Base-by-base conservation (phyloP, 2,888 invertebrate species). In the Epistrophe grossulariae region DNA sequence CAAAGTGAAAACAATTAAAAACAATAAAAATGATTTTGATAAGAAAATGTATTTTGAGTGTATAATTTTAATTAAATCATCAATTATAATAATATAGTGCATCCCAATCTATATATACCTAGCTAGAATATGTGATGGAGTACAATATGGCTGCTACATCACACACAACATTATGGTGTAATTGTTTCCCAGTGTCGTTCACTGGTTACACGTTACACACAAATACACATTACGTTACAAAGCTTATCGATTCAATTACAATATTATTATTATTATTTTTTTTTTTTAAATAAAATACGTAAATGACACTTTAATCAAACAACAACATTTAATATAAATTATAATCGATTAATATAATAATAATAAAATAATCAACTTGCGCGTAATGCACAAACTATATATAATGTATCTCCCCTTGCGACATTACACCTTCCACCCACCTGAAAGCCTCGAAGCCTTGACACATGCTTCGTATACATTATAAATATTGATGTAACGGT, bases 201-300 rank as follows among this genome's bases (percentile, higher is more conserved):
- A 50, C 24, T 52, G 73, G 17, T 80, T 68, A 28, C 38, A 31
- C 52, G 15, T 19, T 10, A 9, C 43, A 40, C 24, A 35, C 5
- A 31, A 48, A 48, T 55, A 43, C 10, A 52, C 40, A 50, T 15
- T 38, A n/a, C 38, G 10, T 52, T 24, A 8, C 11, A 24, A 8
- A 7, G 35, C 66, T 82, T 78, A 82, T 82, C 82, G 35, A 43
- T 78, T 66, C 64, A 78, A 66, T 81, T 80, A 73, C 62, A 81
- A 45, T 60, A 57, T 66, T 79, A 43, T 55, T 55, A 55, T 55
- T 28, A 24, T 24, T 24, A 24, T 24, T 15, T 55, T 24, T 13
- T 13, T 52, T 28, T 24, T 72, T 66, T 48, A 57, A 76, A 43
- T 15, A 6, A 43, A 55, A 40, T 55, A 78, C 78, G 78, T 50